phyloP scores from a whole-genome alignment of 2,888 invertebrate species.

The Habrosyne pyritoides region DNA sequence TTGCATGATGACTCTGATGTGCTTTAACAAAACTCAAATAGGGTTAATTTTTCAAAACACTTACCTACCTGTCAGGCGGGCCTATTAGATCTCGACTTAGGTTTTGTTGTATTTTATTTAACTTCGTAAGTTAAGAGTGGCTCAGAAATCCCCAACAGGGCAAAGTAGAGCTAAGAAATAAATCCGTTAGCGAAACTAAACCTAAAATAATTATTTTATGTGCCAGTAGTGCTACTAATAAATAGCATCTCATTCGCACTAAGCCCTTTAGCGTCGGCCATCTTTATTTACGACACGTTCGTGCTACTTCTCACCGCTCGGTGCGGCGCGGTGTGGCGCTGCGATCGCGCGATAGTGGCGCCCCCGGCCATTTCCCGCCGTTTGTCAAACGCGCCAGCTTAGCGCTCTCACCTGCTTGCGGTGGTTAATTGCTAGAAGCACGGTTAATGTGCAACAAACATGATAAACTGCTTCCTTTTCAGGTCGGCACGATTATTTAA shows the following conservation, averaged over 20 bases:
- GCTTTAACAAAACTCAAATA: too few relatives aligned
- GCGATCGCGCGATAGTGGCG: conserved; percentile 64
- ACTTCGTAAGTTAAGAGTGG: too few relatives aligned
- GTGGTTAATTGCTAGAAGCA: conserved; percentile 74
- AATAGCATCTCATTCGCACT: conserved; percentile 49
- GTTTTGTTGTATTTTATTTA: too few relatives aligned
- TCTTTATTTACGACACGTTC: conserved; percentile 76
- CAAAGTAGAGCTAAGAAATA: conserved; percentile 17
- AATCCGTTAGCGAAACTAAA: conserved; percentile 23
- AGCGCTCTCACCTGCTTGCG: conserved; percentile 61
- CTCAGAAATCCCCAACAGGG: neutral
- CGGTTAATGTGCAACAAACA: conserved; percentile 65
- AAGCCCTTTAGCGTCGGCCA: conserved; percentile 58
- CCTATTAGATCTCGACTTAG: too few relatives aligned
- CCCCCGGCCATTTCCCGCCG: conserved; percentile 63
- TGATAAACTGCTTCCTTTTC: conserved; percentile 74
- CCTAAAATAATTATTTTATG: conserved; percentile 33
- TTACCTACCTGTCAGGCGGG: too few relatives aligned
- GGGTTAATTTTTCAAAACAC: too few relatives aligned
- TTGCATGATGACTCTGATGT: too few relatives aligned
- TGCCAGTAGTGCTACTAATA: conserved; percentile 31
- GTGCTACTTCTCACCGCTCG: conserved; percentile 55
- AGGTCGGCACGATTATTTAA: conserved; percentile 38
- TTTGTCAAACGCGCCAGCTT: conserved; percentile 66
- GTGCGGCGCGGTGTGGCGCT: conserved; percentile 38